Base-by-base conservation (phyloP, 2,888 invertebrate species). In the Calephelis perditalis region DNA sequence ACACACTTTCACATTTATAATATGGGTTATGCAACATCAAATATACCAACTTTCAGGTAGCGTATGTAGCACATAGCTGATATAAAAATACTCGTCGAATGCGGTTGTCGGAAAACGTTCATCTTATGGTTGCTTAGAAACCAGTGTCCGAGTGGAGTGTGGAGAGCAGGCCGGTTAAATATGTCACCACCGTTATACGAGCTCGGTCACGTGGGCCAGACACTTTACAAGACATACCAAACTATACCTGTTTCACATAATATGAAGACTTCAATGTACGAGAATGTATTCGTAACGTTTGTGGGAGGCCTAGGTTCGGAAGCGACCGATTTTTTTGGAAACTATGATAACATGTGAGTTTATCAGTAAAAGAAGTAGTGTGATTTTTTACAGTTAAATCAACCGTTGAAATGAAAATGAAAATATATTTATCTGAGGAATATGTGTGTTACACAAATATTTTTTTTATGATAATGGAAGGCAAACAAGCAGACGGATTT, bases 151-250 rank as follows among this genome's bases (percentile, higher is more conserved):
- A 65, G 65, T 60, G 49, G 49, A 52, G 49, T 52, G 65, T 63
- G 62, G 60, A 67, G 73, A 72, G 73, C 67, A 69, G 70, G 68
- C 70, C 79, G 77, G 76, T 78, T 74, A 78, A 76, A 81, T 81
- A 81, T 81, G 78, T 81, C 81, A 77, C 75, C 79, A 81, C 81
- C 82, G 82, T 82, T 82, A 82, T 77, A 74, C 67, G 63, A 72
- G 63, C 64, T 64, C 66, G 57, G 62, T 67, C 72, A 69, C 70
- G 71, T 70, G 70, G 71, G 67, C 69, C 67, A 62, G 62, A 62
- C 66, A 62, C 59, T 62, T 59, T 62, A 61, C 64, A 63, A 59
- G 59, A 61, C 63, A 57, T 59, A 55, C 65, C 58, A 63, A 64
- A 58, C 52, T 54, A 54, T 54, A 52, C 35, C 49, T 52, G 10